Conservation (phyloP, 2,797 vertebrate species). For the Meda fulgida region DNA sequence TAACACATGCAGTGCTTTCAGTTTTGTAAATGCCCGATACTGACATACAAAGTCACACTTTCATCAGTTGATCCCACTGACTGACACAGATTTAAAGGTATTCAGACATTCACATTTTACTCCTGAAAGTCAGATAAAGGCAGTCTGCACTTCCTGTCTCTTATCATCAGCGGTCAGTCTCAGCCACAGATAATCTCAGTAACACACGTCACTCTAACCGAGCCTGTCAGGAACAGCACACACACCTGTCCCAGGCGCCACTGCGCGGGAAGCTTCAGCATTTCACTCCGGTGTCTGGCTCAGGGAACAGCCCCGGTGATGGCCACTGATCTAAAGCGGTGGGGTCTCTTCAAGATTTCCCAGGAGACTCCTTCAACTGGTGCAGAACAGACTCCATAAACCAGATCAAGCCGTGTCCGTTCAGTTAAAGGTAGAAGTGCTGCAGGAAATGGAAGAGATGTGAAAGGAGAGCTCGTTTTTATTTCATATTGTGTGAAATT, state of each 20-base stretch:
- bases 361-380: conserved; percentile 22
- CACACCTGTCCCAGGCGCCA: conserved; percentile 19
- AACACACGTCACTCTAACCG: conserved; percentile 5
- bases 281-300: conserved; percentile 21
- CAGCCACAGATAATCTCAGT: conserved; percentile 24
- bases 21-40: neutral
- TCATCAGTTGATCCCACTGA: neutral
- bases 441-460: neutral
- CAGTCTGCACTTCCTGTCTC: neutral
- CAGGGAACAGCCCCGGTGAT: conserved; percentile 1
- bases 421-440: conserved; percentile 1
- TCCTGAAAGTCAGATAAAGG: conserved; percentile 21
- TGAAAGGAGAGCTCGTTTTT: neutral
- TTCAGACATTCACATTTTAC: conserved; percentile 33
- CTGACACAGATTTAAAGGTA: conserved; percentile 14
- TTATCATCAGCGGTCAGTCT: neutral
- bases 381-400: conserved; percentile 31
- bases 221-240: conserved; percentile 7
- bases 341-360: conserved; percentile 35
- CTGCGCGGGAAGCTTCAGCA: neutral
- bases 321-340: conserved; percentile 14
- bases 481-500: neutral
- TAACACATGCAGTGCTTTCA: neutral
- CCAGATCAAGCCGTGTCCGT: conserved; percentile 13
- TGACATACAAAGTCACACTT: conserved; percentile 6